Percentiles rank a stretch among this genome's conserved stretches.
These are phyloP conservation scores for Phalacrocorax pelagicus DNA, from an alignment of 2,113 vertebrate genomes.

Conservation along the genomic window DNA sequence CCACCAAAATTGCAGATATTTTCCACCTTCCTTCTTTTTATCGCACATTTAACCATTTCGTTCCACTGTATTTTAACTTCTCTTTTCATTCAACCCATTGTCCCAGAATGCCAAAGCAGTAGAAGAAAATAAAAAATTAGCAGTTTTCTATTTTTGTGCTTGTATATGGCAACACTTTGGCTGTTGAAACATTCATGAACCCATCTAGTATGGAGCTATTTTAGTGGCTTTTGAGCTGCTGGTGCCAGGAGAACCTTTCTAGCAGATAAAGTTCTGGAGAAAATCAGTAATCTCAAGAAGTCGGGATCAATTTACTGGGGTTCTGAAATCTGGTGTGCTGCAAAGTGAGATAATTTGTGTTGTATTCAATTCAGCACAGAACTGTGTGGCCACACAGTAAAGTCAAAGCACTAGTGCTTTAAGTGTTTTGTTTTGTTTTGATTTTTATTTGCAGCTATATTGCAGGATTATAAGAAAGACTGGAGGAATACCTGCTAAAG, in stretches of 20 bases:
- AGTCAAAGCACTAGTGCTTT: neutral
- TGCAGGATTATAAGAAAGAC: neutral
- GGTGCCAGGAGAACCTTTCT: neutral
- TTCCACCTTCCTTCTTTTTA: neutral
- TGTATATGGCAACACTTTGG: neutral
- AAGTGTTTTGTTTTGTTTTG: neutral
- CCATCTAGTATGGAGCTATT: neutral
- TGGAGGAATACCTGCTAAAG: neutral
- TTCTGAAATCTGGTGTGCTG: neutral
- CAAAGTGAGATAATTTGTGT: neutral
- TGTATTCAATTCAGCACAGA: neutral
- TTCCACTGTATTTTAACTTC: neutral
- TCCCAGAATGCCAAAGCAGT: neutral
- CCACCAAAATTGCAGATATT: neutral
- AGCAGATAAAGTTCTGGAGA: neutral
- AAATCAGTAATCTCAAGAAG: neutral
- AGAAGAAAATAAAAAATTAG: neutral
- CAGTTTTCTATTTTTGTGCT: neutral
- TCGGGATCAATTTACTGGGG: neutral
- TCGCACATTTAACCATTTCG: neutral
- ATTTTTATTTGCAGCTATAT: neutral
- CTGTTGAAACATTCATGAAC: conserved; percentile 19
- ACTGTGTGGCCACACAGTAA: neutral
- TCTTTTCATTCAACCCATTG: neutral
- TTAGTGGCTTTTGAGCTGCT: neutral